These are phyloP conservation scores for Paramacrobiotus metropolitanus DNA, from an alignment of 1,140 invertebrate genomes.

Conservation along the genomic window DNA sequence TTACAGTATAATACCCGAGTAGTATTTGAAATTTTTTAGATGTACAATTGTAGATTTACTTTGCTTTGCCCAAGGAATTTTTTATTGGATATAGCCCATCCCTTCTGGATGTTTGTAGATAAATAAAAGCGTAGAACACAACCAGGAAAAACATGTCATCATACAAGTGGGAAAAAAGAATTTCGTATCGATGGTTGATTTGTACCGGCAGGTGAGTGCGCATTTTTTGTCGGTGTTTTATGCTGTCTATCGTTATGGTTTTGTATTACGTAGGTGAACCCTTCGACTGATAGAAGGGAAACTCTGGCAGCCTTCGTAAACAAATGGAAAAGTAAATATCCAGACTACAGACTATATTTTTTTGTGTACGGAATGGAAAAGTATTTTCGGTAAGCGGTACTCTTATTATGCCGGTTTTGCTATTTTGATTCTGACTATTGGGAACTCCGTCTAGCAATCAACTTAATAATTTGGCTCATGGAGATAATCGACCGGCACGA, in stretches of 20 bases:
- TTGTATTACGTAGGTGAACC: not conserved
- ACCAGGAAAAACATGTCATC: not conserved
- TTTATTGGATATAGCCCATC: not conserved
- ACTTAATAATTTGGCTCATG: not conserved
- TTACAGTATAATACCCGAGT: not conserved
- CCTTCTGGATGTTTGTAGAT: no score
- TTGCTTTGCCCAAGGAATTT: not conserved
- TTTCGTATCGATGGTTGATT: not conserved
- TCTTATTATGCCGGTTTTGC: not conserved
- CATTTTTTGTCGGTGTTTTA: not conserved
- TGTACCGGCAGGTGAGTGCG: not conserved
- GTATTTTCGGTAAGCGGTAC: not conserved
- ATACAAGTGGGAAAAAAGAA: not conserved
- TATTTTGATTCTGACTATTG: not conserved
- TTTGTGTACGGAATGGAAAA: slow-evolving; percentile 1
- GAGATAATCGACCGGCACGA: not conserved
- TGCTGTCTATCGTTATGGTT: not conserved
- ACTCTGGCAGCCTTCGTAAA: not conserved
- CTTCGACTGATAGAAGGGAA: not conserved
- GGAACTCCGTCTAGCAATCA: not conserved
- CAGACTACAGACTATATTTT: not conserved
- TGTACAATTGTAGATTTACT: not conserved
- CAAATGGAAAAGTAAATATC: not conserved
- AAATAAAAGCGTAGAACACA: not conserved
- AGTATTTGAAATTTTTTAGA: not conserved